Base-by-base conservation (phyloP, 2,113 vertebrate species). In the Dasyprocta punctata region DNA sequence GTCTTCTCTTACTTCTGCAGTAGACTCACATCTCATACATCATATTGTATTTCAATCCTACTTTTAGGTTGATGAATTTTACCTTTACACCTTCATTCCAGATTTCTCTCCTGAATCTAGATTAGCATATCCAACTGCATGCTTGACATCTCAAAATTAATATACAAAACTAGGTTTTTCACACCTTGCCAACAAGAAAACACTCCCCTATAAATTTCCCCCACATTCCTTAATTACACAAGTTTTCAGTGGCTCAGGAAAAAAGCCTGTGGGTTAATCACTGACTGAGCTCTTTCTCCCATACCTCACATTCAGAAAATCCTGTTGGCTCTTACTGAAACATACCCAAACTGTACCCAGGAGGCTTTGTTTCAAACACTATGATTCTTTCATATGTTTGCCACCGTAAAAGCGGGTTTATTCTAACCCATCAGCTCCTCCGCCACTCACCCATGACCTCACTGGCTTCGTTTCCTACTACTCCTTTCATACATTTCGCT, bases 91-190 rank as follows among this genome's bases (percentile, higher is more conserved):
- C 26, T 93, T 81, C 30, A 56, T 38, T 47, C 47, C 80, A 56
- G 8, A 92, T 92, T 92, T 85, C 33, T 22, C 44, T 61, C 52
- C 36, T 73, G 54, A 85, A 89, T 65, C 1, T 54, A 94, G 7
- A 85, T 49, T 84, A 63, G 26, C 44, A 89, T 44, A 94, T 38
- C 14, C 13, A 44, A 60, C 20, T 38, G 17, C 28, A 22, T 60
- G 85, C 54, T 49, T 85, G 33, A 85, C 8, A 81, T 63, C 28
- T 97, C 61, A 80, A 89, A 88, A 61, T 56, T 38, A 82, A 90
- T 33, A 86, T 16, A 41, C 44, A 73, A 75, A 88, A 83, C 17
- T 60, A 38, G 24, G 60, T 19, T 95, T 82, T 52, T 60, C 20
- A 86, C 82, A 65, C 30, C 65, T 56, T 24, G 5, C 41, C 3